phyloP scores from a whole-genome alignment of 2,113 vertebrate genomes.

The Desmodus rotundus region DNA sequence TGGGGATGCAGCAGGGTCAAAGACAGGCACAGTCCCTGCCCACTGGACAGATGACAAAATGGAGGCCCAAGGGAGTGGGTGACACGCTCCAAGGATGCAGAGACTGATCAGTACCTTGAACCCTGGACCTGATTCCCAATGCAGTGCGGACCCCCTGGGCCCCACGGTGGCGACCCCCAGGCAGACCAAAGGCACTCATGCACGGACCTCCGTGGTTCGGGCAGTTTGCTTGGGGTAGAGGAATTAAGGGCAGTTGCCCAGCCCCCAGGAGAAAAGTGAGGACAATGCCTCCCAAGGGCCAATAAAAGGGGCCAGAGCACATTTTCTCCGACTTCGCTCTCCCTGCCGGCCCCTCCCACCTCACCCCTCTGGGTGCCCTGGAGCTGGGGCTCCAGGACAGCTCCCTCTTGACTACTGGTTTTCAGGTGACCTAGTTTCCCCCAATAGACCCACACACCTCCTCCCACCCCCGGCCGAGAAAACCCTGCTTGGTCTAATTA shows the following conservation, averaged over 20 bases:
- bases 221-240: background rate
- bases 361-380: slow-evolving; percentile 39
- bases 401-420: slow-evolving; percentile 70
- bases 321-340: slow-evolving; percentile 25
- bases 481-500: slow-evolving; percentile 72
- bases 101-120: background rate
- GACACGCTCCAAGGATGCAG: background rate
- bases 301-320: slow-evolving; percentile 61
- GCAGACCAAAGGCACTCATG: background rate
- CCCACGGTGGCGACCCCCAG: background rate
- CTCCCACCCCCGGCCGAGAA: slow-evolving; percentile 63
- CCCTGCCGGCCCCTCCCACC: background rate
- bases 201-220: background rate
- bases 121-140: background rate
- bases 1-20: background rate
- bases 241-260: slow-evolving; percentile 64
- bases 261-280: slow-evolving; percentile 48
- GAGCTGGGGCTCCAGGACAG: slow-evolving; percentile 71
- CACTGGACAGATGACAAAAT: background rate
- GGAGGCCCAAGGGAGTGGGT: background rate
- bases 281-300: slow-evolving; percentile 58
- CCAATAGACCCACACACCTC: slow-evolving; percentile 63
- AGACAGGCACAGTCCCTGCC: background rate
- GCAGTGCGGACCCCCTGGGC: background rate
- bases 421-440: slow-evolving; percentile 74